A percentile compares a stretch with the other conserved stretches of the same genome.
phyloP scores from a whole-genome alignment of 1,140 invertebrate genomes.

The Callitettix versicolor region DNA sequence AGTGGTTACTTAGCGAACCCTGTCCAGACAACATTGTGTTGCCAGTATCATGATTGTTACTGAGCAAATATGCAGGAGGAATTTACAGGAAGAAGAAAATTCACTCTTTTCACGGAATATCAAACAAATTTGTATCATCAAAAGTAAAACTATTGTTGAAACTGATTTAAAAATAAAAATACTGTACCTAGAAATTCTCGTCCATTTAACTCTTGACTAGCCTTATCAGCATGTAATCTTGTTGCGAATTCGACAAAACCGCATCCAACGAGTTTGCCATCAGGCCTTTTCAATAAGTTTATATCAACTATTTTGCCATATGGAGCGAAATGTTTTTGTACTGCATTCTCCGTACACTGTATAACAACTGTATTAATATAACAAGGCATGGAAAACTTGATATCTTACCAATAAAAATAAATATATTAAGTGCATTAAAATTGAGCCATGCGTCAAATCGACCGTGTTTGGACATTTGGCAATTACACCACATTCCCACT shows the following conservation, averaged over 20 bases:
- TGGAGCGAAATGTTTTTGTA: slow-evolving; percentile 3
- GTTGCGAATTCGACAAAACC: slow-evolving; percentile 14
- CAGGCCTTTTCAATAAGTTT: not conserved
- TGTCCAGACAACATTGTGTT: no score
- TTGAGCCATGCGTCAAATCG: not conserved
- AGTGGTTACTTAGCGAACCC: no score
- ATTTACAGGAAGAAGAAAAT: no score
- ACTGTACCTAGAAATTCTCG: slow-evolving; percentile 9
- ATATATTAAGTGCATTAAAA: not conserved
- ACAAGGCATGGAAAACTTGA: not conserved
- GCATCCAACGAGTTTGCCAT: slow-evolving; percentile 9
- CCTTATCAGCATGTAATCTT: slow-evolving; percentile 10
- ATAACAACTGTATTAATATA: not conserved
- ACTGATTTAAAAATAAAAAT: no score
- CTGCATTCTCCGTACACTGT: slow-evolving; percentile 9
- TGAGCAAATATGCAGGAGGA: no score
- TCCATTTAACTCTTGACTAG: slow-evolving; percentile 4
- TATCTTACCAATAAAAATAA: not conserved
- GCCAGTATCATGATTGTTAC: no score
- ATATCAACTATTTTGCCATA: slow-evolving; percentile 13
- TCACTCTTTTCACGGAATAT: no score
- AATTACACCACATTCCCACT: not conserved
- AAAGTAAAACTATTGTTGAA: no score
- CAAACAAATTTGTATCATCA: no score
- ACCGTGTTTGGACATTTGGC: not conserved